phyloP scores from a whole-genome alignment of 1,140 invertebrate genomes.

The Tetraneura akinire region DNA sequence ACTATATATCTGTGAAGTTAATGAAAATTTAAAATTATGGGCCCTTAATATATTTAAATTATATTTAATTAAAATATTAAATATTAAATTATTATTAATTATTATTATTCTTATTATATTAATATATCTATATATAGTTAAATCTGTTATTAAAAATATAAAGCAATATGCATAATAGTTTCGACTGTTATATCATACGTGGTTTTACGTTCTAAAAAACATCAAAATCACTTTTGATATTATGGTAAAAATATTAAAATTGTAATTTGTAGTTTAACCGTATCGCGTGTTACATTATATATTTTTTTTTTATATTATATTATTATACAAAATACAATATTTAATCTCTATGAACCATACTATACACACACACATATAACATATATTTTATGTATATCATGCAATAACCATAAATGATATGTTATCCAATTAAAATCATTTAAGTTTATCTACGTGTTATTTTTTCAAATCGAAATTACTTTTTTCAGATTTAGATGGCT shows the following conservation, averaged over 20 bases:
- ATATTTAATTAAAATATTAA: too few species aligned
- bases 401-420: conserved; percentile 39
- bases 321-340: not conserved
- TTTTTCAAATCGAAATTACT: conserved; percentile 49
- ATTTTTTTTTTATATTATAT: not conserved
- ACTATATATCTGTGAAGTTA: too few species aligned
- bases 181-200: too few species aligned
- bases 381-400: not conserved
- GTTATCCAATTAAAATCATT: conserved; percentile 35
- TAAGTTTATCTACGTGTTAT: conserved; percentile 36
- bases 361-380: not conserved
- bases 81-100: too few species aligned
- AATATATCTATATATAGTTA: too few species aligned
- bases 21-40: too few species aligned
- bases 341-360: not conserved
- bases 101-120: too few species aligned
- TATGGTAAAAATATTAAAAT: not conserved
- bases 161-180: too few species aligned
- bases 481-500: conserved; percentile 42
- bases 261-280: not conserved
- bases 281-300: not conserved
- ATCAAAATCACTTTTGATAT: not conserved
- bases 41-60: too few species aligned
- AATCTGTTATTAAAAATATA: too few species aligned
- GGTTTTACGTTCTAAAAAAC: too few species aligned